These are phyloP conservation scores for Tridacna crocea DNA, from an alignment of 2,888 invertebrate species.

Conservation along the genomic window DNA sequence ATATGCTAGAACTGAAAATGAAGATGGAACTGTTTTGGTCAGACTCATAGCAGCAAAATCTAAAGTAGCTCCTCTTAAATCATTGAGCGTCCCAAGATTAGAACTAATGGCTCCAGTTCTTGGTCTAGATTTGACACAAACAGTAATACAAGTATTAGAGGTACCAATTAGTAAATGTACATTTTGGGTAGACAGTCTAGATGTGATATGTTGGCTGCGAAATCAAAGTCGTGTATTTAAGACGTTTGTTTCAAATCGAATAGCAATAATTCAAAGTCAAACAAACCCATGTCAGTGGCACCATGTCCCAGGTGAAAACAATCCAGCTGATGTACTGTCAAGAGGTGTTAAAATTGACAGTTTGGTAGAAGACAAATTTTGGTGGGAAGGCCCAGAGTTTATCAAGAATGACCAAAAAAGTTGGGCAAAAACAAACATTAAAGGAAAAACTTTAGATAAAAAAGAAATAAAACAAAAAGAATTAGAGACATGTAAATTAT, in stretches of 20 bases:
- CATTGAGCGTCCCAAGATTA: background rate
- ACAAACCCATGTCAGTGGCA: too few relatives aligned
- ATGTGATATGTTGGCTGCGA: background rate
- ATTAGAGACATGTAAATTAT: too few relatives aligned
- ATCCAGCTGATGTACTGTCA: too few relatives aligned
- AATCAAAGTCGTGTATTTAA: background rate
- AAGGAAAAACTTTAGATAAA: background rate
- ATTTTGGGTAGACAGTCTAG: background rate
- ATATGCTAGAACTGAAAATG: background rate
- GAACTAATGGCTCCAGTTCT: background rate
- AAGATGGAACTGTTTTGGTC: background rate
- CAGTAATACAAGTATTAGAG: background rate
- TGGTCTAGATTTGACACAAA: background rate
- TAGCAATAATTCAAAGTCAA: too few relatives aligned
- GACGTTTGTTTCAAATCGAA: slow-evolving; percentile 55
- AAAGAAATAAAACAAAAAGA: background rate
- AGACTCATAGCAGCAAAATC: too few relatives aligned
- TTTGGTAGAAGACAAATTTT: background rate
- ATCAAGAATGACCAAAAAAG: background rate
- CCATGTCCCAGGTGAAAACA: too few relatives aligned
- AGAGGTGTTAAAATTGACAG: too few relatives aligned
- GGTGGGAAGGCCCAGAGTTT: background rate
- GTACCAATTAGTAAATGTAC: background rate
- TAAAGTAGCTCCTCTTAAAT: background rate
- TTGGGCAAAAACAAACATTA: background rate